Evolutionary conservation across 2,113 vertebrate species (phyloP).

Genomic region (Sminthopsis crassicaudata): DNA sequence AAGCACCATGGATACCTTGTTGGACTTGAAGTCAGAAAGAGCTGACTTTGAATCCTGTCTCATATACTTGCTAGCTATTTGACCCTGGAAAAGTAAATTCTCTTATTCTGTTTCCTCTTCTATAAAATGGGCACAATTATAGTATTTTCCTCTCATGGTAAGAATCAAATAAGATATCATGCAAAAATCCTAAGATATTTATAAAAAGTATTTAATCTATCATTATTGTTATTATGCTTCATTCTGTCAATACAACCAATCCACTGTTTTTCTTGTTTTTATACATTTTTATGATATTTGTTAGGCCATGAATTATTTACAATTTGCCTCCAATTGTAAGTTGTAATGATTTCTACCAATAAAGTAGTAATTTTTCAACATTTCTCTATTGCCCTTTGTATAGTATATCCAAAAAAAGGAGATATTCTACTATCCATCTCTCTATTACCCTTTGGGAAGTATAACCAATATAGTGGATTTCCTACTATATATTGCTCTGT

Average conservation of each 20-base stretch:
- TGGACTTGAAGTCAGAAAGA: too few species aligned
- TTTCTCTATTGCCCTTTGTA: too few species aligned
- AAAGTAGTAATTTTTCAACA: background rate
- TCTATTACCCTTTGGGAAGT: too few species aligned
- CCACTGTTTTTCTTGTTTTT: background rate
- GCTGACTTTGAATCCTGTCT: background rate
- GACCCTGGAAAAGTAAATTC: background rate
- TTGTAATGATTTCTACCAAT: background rate
- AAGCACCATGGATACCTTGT: too few species aligned
- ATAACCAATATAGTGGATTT: too few species aligned
- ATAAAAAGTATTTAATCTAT: background rate
- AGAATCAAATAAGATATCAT: background rate
- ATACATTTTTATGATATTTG: background rate
- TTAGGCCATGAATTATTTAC: background rate
- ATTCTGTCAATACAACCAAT: background rate
- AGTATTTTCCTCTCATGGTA: background rate
- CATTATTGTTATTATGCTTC: background rate
- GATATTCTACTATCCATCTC: too few species aligned
- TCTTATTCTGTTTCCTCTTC: background rate
- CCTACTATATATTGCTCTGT: too few species aligned
- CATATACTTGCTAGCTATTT: background rate
- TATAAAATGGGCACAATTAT: background rate
- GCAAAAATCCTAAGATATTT: background rate
- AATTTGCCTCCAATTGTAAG: background rate
- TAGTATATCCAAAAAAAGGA: too few species aligned